Conservation (phyloP, 2,888 invertebrate species). For the Volucella zonaria region DNA sequence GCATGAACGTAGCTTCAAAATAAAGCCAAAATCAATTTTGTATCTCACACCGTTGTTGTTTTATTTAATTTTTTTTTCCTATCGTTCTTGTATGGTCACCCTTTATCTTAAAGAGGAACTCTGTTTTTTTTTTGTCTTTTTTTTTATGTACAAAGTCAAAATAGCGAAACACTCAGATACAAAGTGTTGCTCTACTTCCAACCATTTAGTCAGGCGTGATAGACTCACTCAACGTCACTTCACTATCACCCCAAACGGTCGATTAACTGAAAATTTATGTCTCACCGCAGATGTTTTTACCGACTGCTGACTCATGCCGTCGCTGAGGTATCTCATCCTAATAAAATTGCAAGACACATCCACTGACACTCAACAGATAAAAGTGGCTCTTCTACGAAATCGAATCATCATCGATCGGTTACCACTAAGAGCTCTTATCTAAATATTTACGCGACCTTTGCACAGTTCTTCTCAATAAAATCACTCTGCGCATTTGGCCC, state of each 20-base stretch:
- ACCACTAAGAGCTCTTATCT: slow-evolving; percentile 14
- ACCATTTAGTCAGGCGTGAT: too few species aligned
- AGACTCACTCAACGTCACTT: neutral
- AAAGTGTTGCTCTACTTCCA: too few species aligned
- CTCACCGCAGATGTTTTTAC: slow-evolving; percentile 15
- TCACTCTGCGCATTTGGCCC: slow-evolving; percentile 32
- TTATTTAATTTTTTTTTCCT: too few species aligned
- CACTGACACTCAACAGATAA: neutral
- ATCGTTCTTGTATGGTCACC: too few species aligned
- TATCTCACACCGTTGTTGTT: too few species aligned
- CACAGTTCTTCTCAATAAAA: slow-evolving; percentile 32
- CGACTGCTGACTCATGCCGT: neutral
- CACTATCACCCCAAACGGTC: neutral
- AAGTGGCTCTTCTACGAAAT: slow-evolving; percentile 11
- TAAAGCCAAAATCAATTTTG: too few species aligned
- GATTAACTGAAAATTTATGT: slow-evolving; percentile 2
- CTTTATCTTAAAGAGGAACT: too few species aligned
- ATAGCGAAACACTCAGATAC: too few species aligned
- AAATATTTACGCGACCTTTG: slow-evolving; percentile 47
- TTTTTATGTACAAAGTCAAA: too few species aligned
- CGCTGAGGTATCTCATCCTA: neutral
- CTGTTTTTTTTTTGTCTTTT: too few species aligned
- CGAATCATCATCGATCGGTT: slow-evolving; percentile 10
- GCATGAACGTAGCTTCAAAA: too few species aligned
- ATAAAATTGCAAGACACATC: slow-evolving; percentile 3